phyloP scores from a whole-genome alignment of 2,888 invertebrate genomes.

The Ferdinandea cuprea region DNA sequence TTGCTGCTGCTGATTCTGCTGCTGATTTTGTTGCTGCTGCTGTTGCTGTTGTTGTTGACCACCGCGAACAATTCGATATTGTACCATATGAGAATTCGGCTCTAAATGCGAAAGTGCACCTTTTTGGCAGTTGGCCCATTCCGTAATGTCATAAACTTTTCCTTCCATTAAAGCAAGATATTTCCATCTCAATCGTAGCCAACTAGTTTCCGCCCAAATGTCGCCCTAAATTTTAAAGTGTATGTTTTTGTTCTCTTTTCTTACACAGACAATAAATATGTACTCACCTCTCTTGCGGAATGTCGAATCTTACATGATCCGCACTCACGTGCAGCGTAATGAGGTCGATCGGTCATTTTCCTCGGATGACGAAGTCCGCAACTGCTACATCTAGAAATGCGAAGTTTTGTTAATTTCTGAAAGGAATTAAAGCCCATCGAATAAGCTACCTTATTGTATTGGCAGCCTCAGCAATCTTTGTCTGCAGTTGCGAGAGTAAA shows the following conservation, averaged over 20 bases:
- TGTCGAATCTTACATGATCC: constrained; percentile 94
- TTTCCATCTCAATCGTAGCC: constrained; percentile 95
- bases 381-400: constrained; percentile 90
- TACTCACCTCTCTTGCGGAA: constrained; percentile 91
- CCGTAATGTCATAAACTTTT: constrained; percentile 96
- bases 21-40: constrained; percentile 76
- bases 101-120: constrained; percentile 88
- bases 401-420: neutral
- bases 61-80: constrained; percentile 84
- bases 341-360: constrained; percentile 92
- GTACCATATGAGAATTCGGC: constrained; percentile 95
- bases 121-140: constrained; percentile 96
- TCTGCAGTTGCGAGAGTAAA: constrained; percentile 93
- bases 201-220: constrained; percentile 96
- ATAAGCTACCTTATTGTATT: constrained; percentile 89
- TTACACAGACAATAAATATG: neutral
- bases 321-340: constrained; percentile 96
- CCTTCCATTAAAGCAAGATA: constrained; percentile 99
- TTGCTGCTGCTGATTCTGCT: no score
- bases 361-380: constrained; percentile 96
- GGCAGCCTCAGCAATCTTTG: constrained; percentile 97
- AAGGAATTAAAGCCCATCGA: neutral
- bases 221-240: constrained; percentile 87
- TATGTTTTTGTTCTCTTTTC: neutral
- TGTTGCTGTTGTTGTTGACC: constrained; percentile 82